Evolutionary conservation across 2,113 vertebrate genomes (phyloP).

Genomic region (Burhinus bistriatus): DNA sequence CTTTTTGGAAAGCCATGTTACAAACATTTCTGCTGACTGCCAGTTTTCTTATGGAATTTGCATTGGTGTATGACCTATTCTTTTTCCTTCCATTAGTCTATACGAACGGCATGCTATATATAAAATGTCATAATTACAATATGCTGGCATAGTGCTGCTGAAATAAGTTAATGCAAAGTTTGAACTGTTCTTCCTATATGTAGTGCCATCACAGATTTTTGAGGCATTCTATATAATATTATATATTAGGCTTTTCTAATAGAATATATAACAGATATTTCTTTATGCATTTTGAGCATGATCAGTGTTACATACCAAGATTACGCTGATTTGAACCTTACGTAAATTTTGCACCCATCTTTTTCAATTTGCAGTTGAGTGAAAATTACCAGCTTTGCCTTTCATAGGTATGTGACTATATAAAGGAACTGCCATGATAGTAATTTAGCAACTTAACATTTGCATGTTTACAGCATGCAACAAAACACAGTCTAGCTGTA

Average conservation of each 20-base stretch:
- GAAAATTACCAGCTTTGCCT: background rate
- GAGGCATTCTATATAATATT: background rate
- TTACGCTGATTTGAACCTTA: background rate
- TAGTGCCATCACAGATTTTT: background rate
- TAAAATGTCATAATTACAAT: background rate
- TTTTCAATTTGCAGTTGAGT: background rate
- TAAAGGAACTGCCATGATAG: background rate
- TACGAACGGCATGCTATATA: background rate
- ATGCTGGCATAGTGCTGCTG: background rate
- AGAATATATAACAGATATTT: background rate
- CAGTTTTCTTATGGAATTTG: background rate
- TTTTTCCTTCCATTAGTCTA: background rate
- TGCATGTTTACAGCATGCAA: background rate
- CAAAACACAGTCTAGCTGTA: background rate
- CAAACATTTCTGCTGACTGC: background rate
- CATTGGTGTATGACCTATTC: background rate
- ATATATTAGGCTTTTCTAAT: background rate
- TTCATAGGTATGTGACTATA: background rate
- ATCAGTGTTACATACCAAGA: background rate
- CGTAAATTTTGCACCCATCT: background rate
- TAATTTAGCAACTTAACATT: background rate
- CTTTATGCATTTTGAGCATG: background rate
- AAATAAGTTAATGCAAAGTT: background rate
- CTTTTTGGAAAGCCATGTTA: background rate
- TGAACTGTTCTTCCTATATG: background rate